Evolutionary conservation across 2,888 invertebrate species (phyloP).

Genomic region (Drosophila aldrichi): DNA sequence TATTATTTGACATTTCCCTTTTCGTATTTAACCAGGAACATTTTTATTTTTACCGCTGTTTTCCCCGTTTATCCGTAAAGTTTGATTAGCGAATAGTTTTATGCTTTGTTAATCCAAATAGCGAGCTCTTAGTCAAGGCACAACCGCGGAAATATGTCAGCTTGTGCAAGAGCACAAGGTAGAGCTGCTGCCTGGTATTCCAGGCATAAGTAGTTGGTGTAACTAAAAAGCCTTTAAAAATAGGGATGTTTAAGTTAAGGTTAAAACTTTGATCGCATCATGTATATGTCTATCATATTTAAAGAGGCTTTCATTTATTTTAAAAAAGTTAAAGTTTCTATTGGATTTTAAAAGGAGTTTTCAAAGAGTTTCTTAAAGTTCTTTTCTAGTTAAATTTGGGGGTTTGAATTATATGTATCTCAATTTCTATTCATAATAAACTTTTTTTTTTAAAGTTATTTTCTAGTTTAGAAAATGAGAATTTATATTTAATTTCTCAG

Average conservation of each 20-base stretch:
- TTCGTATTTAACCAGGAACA: conserved; percentile 21
- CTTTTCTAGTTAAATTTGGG: background rate
- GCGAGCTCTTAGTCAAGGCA: no score
- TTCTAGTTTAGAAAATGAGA: background rate
- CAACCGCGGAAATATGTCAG: background rate
- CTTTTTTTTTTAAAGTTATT: background rate
- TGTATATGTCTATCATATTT: no score
- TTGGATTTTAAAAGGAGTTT: no score
- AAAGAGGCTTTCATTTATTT: no score
- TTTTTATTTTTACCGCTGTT: background rate
- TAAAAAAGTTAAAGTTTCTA: no score
- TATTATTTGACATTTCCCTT: conserved; percentile 18
- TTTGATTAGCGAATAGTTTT: background rate
- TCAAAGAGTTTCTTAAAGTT: no score
- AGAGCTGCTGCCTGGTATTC: background rate
- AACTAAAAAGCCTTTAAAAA: no score
- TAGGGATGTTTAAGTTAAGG: no score
- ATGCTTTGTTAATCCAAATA: background rate
- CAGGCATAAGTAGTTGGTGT: background rate
- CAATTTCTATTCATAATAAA: background rate
- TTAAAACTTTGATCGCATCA: no score
- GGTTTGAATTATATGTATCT: background rate
- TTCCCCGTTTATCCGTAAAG: background rate
- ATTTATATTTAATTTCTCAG: no score
- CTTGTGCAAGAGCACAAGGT: background rate